phyloP scores from a whole-genome alignment of 2,888 invertebrate species.

The Mythimna pallens region DNA sequence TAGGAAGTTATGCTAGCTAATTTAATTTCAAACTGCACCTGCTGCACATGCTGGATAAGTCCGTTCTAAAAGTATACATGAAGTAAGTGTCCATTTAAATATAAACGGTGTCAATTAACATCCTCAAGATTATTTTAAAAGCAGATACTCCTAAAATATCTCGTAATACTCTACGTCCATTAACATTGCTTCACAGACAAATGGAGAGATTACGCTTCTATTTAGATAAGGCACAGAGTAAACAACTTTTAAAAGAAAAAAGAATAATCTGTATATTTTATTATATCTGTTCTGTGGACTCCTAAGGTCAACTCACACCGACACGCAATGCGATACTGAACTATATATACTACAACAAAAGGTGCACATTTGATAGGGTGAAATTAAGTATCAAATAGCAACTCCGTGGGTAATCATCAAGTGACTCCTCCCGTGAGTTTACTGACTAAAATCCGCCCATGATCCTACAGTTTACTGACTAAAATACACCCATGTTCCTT shows the following conservation, averaged over 20 bases:
- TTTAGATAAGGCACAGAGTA: constrained; percentile 46
- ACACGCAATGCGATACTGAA: background rate
- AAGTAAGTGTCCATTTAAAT: background rate
- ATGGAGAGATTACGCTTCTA: constrained; percentile 40
- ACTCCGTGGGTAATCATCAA: no score
- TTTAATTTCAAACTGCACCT: no score
- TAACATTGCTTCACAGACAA: constrained; percentile 39
- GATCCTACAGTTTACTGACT: no score
- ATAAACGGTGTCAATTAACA: constrained; percentile 12
- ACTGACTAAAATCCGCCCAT: no score
- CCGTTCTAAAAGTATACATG: background rate
- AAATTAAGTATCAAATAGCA: no score
- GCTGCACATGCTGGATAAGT: background rate
- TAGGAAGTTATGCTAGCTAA: no score
- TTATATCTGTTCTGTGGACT: constrained; percentile 1
- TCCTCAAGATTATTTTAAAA: constrained; percentile 30
- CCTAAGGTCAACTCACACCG: background rate
- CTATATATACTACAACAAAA: background rate
- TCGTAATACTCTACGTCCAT: constrained; percentile 29
- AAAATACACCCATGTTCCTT: no score
- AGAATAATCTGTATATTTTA: constrained; percentile 7
- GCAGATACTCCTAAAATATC: constrained; percentile 12
- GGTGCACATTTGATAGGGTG: background rate
- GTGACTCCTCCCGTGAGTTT: no score
- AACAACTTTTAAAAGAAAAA: constrained; percentile 20